Percentiles rank a stretch among this genome's conserved stretches.
Evolutionary conservation across 2,888 invertebrate species (phyloP).

Genomic region (Acrocyrtus sp.): DNA sequence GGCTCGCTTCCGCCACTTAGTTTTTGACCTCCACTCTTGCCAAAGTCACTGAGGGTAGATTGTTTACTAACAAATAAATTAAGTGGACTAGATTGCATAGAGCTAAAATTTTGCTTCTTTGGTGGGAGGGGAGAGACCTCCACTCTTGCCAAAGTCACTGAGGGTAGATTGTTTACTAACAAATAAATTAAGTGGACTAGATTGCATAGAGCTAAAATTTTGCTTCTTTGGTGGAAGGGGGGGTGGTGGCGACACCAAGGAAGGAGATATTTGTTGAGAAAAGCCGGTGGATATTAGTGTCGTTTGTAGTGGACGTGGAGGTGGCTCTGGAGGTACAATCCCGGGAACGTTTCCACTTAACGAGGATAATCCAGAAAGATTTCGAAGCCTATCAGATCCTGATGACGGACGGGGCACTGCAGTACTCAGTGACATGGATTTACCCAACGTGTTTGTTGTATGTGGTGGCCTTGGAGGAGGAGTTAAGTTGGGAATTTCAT

Average conservation of each 20-base stretch:
- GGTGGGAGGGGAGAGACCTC: conserved; percentile 81
- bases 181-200: conserved; percentile 45
- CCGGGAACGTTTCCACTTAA: conserved; percentile 27
- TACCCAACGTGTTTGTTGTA: conserved; percentile 15
- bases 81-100: conserved; percentile 51
- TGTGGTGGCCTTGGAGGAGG: conserved; percentile 61
- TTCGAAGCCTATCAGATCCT: conserved; percentile 49
- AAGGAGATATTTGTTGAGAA: conserved; percentile 35
- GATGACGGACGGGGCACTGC: conserved; percentile 62
- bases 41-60: conserved; percentile 9
- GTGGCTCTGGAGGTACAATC: conserved; percentile 72
- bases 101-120: conserved; percentile 66
- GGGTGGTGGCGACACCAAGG: conserved; percentile 71
- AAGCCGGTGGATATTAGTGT: conserved; percentile 41
- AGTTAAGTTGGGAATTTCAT: conserved; percentile 62
- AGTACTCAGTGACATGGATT: conserved; percentile 41
- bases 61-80: conserved; percentile 28
- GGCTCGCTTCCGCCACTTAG: conserved; percentile 34
- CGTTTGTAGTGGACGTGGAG: conserved; percentile 72
- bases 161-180: conserved; percentile 4
- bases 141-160: no score
- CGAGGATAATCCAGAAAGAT: conserved; percentile 36
- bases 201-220: conserved; percentile 64
- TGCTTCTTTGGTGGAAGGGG: conserved; percentile 74
- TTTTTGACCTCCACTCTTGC: conserved; percentile 26